These are phyloP conservation scores for Barbus barbus DNA, from an alignment of 2,113 vertebrate genomes.

Conservation along the genomic window DNA sequence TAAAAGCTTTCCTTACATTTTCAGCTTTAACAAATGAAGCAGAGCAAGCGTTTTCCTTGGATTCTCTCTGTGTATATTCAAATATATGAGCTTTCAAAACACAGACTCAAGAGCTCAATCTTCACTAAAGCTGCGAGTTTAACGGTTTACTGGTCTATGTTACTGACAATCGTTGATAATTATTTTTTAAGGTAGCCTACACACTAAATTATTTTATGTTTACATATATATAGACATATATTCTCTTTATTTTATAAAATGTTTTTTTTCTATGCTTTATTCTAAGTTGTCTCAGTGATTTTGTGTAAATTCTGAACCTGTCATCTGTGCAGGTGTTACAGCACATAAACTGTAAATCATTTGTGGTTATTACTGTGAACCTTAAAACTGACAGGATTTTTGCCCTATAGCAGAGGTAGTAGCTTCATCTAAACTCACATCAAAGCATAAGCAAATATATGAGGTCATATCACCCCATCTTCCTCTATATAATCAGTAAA, in stretches of 20 bases:
- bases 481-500: too few species aligned
- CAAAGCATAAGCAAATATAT: too few species aligned
- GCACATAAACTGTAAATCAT: slow-evolving; percentile 11
- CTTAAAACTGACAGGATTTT: slow-evolving; percentile 4
- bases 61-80: background rate
- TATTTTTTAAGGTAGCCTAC: background rate
- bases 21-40: background rate
- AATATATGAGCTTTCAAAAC: background rate
- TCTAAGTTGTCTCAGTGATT: background rate
- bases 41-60: background rate
- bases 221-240: background rate
- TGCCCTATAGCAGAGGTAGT: slow-evolving; percentile 26
- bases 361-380: too few species aligned
- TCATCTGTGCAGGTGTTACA: slow-evolving; percentile 12
- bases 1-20: background rate
- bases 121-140: background rate
- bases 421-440: background rate
- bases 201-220: background rate
- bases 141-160: background rate
- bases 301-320: background rate
- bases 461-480: too few species aligned
- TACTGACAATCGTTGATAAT: background rate
- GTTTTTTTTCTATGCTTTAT: background rate
- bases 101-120: background rate
- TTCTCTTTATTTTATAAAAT: background rate